Conservation (phyloP, 2,113 vertebrate species). For the Hyperopisus bebe region DNA sequence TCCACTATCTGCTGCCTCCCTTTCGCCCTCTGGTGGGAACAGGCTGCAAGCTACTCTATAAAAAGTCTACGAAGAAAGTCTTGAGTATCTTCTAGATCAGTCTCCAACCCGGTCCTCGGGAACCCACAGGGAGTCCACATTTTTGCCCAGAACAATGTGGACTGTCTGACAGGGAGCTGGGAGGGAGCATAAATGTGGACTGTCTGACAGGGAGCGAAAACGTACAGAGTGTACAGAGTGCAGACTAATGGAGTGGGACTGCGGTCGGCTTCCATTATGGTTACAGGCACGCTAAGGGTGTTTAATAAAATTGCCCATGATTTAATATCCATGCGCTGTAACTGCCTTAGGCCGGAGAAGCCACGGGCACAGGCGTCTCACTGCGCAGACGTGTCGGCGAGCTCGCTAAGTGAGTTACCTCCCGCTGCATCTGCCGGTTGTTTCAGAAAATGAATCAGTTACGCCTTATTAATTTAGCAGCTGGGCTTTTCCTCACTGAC, state of each 20-base stretch:
- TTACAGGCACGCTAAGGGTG: neutral
- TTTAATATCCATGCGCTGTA: neutral
- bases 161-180: too few species aligned
- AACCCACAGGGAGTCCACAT: neutral
- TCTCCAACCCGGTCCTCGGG: neutral
- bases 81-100: neutral
- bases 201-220: neutral
- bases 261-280: neutral
- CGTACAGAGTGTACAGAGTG: neutral
- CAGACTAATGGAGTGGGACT: neutral
- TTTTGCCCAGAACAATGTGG: neutral
- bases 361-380: neutral
- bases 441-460: neutral
- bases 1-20: neutral
- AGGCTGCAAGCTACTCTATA: neutral
- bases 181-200: too few species aligned
- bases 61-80: neutral
- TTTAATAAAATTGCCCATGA: neutral
- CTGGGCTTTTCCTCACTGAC: neutral
- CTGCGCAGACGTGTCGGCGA: neutral
- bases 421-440: neutral
- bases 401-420: neutral
- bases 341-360: neutral
- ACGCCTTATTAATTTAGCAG: neutral
- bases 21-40: neutral